Percentiles rank a stretch among this genome's conserved stretches.
Conservation (phyloP, 2,797 vertebrate genomes). For the Rhinogobio ventralis region DNA sequence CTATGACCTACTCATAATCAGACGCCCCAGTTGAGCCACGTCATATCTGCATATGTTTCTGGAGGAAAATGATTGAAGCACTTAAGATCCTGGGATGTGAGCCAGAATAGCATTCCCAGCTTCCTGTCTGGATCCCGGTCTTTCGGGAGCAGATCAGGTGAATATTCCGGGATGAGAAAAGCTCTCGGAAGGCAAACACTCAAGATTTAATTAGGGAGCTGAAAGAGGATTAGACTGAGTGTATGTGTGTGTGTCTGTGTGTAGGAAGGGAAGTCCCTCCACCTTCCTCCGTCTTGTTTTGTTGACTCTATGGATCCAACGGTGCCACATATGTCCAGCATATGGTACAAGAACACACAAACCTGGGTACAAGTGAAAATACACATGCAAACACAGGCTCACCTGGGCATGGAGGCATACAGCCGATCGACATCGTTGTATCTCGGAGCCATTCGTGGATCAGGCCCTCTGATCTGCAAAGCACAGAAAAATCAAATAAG, state of each 20-base stretch:
- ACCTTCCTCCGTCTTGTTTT: constrained; percentile 53
- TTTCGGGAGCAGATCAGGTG: constrained; percentile 73
- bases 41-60: constrained; percentile 41
- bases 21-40: background rate
- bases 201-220: constrained; percentile 83
- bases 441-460: constrained; percentile 74
- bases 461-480: constrained; percentile 84
- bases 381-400: constrained; percentile 57
- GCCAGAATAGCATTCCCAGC: constrained; percentile 50
- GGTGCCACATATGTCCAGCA: constrained; percentile 20
- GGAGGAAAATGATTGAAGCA: constrained; percentile 45
- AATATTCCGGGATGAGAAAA: constrained; percentile 77
- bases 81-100: constrained; percentile 45
- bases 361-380: background rate
- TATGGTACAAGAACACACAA: constrained; percentile 14
- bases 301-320: constrained; percentile 12
- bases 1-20: background rate
- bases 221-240: constrained; percentile 77
- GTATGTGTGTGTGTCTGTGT: constrained; percentile 57
- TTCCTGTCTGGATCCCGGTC: constrained; percentile 51
- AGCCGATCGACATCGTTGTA: constrained; percentile 84
- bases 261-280: constrained; percentile 51
- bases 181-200: constrained; percentile 81
- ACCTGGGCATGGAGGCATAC: constrained; percentile 86
- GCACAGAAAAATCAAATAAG: constrained; percentile 50